Conservation (phyloP, 2,888 invertebrate species). For the Lordiphosa fenestrarum region DNA sequence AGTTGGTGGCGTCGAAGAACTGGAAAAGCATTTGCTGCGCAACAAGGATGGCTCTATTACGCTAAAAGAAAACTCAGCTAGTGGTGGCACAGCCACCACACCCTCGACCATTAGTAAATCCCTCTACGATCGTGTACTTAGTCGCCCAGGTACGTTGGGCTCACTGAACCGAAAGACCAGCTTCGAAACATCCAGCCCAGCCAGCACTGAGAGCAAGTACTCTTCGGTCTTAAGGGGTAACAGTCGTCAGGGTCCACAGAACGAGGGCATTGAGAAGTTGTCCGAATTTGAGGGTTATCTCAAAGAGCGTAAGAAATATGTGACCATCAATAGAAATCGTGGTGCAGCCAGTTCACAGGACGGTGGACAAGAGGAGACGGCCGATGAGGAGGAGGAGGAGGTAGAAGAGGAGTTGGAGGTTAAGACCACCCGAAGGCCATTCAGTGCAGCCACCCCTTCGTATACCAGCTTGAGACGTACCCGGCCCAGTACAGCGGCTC, state of each 20-base stretch:
- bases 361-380: slow-evolving; percentile 59
- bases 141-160: slow-evolving; percentile 73
- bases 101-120: slow-evolving; percentile 87
- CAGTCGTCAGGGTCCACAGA: slow-evolving; percentile 83
- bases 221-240: slow-evolving; percentile 83
- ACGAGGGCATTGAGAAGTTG: slow-evolving; percentile 81
- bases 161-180: slow-evolving; percentile 69
- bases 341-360: slow-evolving; percentile 80
- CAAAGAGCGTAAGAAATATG: slow-evolving; percentile 84
- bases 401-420: slow-evolving; percentile 27
- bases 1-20: slow-evolving; percentile 92
- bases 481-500: slow-evolving; percentile 81
- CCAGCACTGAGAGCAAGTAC: slow-evolving; percentile 79
- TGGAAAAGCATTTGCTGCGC: slow-evolving; percentile 88
- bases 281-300: slow-evolving; percentile 79
- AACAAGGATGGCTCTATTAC: slow-evolving; percentile 82
- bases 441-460: slow-evolving; percentile 81
- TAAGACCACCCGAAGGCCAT: slow-evolving; percentile 48
- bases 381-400: slow-evolving; percentile 43
- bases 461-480: slow-evolving; percentile 88
- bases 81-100: slow-evolving; percentile 79
- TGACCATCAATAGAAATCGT: slow-evolving; percentile 84
- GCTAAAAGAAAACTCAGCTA: slow-evolving; percentile 78
- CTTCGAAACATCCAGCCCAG: slow-evolving; percentile 22
- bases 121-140: slow-evolving; percentile 88